These are phyloP conservation scores for Lethocerus indicus DNA, from an alignment of 1,140 invertebrate genomes.

Conservation along the genomic window DNA sequence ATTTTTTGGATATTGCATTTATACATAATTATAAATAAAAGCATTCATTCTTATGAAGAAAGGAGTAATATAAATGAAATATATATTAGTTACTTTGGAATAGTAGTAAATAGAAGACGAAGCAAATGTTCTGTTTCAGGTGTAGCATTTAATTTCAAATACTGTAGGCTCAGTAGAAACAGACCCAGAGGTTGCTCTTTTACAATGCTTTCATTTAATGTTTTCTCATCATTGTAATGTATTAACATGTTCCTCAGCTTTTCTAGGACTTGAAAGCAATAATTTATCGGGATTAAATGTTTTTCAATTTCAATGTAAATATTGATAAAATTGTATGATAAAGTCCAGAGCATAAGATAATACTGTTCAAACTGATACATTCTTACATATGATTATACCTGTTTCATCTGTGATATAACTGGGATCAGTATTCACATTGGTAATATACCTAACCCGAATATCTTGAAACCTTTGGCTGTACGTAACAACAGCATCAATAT, in stretches of 20 bases:
- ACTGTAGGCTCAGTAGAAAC: conserved; percentile 43
- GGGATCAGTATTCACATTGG: conserved; percentile 44
- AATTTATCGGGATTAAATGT: not conserved
- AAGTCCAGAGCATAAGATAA: conserved; percentile 12
- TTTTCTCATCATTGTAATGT: conserved; percentile 38
- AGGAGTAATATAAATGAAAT: conserved; percentile 12
- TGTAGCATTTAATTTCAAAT: conserved; percentile 48
- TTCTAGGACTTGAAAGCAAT: conserved; percentile 27
- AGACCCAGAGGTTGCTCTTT: conserved; percentile 42
- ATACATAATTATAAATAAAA: not conserved
- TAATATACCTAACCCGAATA: conserved; percentile 46
- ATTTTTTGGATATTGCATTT: not conserved
- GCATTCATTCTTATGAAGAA: not conserved
- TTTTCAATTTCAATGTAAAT: conserved; percentile 2
- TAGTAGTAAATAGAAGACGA: conserved; percentile 33
- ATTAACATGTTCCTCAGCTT: conserved; percentile 37
- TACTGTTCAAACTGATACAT: not conserved
- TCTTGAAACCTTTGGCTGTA: conserved; percentile 47
- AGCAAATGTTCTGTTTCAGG: conserved; percentile 48
- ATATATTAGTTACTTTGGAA: conserved; percentile 28
- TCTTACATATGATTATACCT: conserved; percentile 21
- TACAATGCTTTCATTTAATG: conserved; percentile 38
- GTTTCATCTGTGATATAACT: conserved; percentile 27
- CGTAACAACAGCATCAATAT: conserved; percentile 37
- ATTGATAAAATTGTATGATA: conserved; percentile 13